These are phyloP conservation scores for Chironomus tepperi DNA, from an alignment of 1,140 invertebrate species.

Conservation along the genomic window DNA sequence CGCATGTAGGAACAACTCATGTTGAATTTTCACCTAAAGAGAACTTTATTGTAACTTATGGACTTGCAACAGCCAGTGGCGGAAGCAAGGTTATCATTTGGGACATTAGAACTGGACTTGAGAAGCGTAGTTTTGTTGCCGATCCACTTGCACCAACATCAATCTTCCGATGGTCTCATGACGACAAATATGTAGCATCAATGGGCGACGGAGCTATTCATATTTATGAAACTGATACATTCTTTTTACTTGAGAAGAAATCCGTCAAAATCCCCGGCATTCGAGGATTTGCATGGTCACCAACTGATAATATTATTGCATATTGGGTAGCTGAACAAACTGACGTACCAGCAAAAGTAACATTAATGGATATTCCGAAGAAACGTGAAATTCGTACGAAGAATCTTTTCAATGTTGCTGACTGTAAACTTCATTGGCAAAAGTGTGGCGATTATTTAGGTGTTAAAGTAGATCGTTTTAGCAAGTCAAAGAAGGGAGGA, in stretches of 20 bases:
- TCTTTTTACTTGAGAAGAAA: conserved; percentile 88
- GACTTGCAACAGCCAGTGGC: conserved; percentile 57
- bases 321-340: conserved; percentile 99
- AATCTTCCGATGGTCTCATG: conserved; percentile 93
- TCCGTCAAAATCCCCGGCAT: conserved; percentile 88
- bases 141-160: conserved; percentile 79
- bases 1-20: conserved; percentile 83
- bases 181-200: conserved; percentile 93
- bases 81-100: conserved; percentile 78
- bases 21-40: conserved; percentile 98
- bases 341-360: conserved; percentile 78
- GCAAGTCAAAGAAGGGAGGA: conserved; percentile 78
- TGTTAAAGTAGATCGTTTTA: conserved; percentile 96
- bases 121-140: conserved; percentile 83
- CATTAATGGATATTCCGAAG: conserved; percentile 74
- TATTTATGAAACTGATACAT: conserved; percentile 93
- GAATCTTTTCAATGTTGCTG: conserved; percentile 95
- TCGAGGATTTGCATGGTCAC: conserved; percentile 95
- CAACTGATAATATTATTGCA: conserved; percentile 90
- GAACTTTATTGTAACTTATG: conserved; percentile 91
- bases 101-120: conserved; percentile 88
- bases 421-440: conserved; percentile 99
- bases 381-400: conserved; percentile 89
- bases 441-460: conserved; percentile 96
- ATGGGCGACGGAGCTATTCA: conserved; percentile 77